Percentiles rank a stretch among this genome's conserved stretches.
These are phyloP conservation scores for Drosophila rubida DNA, from an alignment of 2,888 invertebrate species.

Conservation along the genomic window DNA sequence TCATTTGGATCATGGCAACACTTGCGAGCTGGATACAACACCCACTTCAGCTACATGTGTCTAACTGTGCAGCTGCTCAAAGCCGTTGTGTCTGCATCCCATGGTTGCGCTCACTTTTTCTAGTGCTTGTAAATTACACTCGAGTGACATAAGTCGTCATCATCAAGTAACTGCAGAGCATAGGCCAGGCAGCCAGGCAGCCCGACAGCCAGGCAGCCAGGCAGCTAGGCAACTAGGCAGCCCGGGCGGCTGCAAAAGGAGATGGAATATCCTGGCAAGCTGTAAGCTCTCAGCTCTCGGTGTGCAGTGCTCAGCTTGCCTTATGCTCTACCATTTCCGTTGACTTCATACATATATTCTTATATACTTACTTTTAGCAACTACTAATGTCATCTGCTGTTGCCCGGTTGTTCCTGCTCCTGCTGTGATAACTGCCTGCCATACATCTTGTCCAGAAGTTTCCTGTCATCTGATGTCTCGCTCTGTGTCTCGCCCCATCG, in stretches of 20 bases:
- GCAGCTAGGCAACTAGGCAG: background rate
- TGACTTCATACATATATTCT: conserved; percentile 8
- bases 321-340: conserved; percentile 19
- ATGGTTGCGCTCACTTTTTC: conserved; percentile 40
- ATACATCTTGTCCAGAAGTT: conserved; percentile 47
- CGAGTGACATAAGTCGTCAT: conserved; percentile 62
- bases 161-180: conserved; percentile 29
- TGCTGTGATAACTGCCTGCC: conserved; percentile 32
- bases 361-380: conserved; percentile 8
- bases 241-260: background rate
- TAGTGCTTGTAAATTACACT: conserved; percentile 61
- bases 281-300: conserved; percentile 6
- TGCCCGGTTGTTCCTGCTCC: conserved; percentile 5
- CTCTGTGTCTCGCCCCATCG: conserved; percentile 22
- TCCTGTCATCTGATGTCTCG: conserved; percentile 10
- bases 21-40: background rate
- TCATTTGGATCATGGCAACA: conserved; percentile 41
- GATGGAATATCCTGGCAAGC: conserved; percentile 4
- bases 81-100: conserved; percentile 36
- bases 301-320: background rate
- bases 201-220: too few relatives aligned
- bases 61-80: conserved; percentile 23
- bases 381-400: conserved; percentile 10
- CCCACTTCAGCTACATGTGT: conserved; percentile 18
- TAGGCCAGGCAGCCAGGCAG: background rate